phyloP scores from a whole-genome alignment of 1,140 invertebrate species.

The Stegodyphus mimosarum region DNA sequence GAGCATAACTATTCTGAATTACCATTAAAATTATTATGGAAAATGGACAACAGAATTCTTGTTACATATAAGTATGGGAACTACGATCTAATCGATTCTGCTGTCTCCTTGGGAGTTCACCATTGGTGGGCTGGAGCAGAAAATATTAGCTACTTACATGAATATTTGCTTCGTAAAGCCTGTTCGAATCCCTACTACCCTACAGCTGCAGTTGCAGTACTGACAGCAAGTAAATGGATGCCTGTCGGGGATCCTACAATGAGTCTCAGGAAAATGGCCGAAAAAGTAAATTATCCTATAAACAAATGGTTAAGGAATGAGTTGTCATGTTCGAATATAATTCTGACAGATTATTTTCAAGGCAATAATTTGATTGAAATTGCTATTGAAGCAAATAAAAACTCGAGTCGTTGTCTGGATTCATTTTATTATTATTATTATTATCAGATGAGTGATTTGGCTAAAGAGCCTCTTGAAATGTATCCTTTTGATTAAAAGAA shows the following conservation, averaged over 20 bases:
- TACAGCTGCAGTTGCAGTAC: slow-evolving; percentile 80
- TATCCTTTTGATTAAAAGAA: too few relatives aligned
- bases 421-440: too few relatives aligned
- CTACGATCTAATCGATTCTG: neutral
- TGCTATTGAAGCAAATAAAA: slow-evolving; percentile 73
- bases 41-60: slow-evolving; percentile 6
- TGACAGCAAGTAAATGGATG: slow-evolving; percentile 80
- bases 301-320: slow-evolving; percentile 76
- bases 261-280: slow-evolving; percentile 75
- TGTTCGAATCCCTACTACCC: neutral
- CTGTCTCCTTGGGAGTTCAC: slow-evolving; percentile 51
- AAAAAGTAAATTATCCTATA: slow-evolving; percentile 76
- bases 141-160: neutral
- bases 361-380: slow-evolving; percentile 80
- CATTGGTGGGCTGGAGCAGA: slow-evolving; percentile 22
- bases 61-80: neutral
- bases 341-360: slow-evolving; percentile 82
- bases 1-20: slow-evolving; percentile 67
- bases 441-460: too few relatives aligned
- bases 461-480: too few relatives aligned
- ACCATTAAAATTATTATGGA: slow-evolving; percentile 3
- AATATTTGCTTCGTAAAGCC: neutral
- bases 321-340: slow-evolving; percentile 78
- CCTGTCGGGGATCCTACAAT: slow-evolving; percentile 67
- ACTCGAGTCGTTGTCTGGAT: neutral